Evolutionary conservation across 2,113 vertebrate species (phyloP), one percentile per base, ranked within the genome.

Genomic region (Phrynosoma blainvillii): DNA sequence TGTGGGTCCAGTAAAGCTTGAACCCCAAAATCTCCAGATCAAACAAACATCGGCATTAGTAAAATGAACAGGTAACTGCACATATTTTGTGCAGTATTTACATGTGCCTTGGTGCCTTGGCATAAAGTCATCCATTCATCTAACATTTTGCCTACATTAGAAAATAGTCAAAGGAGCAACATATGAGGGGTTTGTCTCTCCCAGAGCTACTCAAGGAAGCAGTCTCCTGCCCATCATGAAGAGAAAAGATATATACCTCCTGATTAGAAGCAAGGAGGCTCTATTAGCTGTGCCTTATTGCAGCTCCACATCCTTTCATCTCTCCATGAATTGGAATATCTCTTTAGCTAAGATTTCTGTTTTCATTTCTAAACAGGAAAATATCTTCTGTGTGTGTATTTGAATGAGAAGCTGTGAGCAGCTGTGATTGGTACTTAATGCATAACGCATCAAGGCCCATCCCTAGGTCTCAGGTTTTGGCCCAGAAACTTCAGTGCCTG

Each of bases 1-100:
- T 30, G 0, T 5, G 12, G 0, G 3, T 23, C 3, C 59, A 1
- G 12, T 82, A 82, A 30, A 23, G 25, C 87, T 68, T 0, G 7
- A 71, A 27, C 7, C 71, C 73, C 62, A 42, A 83, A 47, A 84
- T 4, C 16, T 82, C 82, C 65, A 88, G 13, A 23, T 30, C n/a
- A 88, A 0, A 5, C 42, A 9, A 13, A 85, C 2, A 68, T 18
- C 32, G 30, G 62, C 14, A 25, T 87, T 52, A 0, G 0, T 80
- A 12, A 23, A 66, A 87, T 14, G 40, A 10, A 89, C n/a, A n/a
- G 73, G 21, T 86, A 92, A 59, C 27, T 71, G 5, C 14, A n/a
- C 27, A 30, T 11, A 36, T 70, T 68, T 16, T 70, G 65, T 11
- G 23, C 7, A 70, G 20, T 47, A 16, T 66, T 30, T 59, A 9